Conservation (phyloP, 2,888 invertebrate species). For the Callyntrura guangdongensis region DNA sequence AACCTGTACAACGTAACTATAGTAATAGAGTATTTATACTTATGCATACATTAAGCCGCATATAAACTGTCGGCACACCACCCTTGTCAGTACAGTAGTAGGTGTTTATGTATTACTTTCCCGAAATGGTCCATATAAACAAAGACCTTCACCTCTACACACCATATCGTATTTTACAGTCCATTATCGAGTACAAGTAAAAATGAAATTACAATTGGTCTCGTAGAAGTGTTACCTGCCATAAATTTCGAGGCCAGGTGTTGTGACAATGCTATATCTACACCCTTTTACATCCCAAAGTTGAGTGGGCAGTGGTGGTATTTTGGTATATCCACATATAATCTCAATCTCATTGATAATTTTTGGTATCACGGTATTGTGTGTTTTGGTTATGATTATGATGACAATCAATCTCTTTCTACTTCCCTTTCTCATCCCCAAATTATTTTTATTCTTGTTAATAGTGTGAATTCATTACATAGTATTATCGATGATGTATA, state of each 20-base stretch:
- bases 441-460: not conserved
- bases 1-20: not conserved
- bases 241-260: slow-evolving; percentile 67
- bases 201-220: not conserved
- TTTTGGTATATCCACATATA: slow-evolving; percentile 17
- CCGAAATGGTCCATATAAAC: slow-evolving; percentile 49
- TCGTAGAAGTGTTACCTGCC: slow-evolving; percentile 61
- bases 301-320: slow-evolving; percentile 48
- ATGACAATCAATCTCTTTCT: not conserved
- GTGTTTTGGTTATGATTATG: not conserved
- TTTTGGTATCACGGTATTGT: slow-evolving; percentile 23
- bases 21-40: not conserved
- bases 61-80: slow-evolving; percentile 10
- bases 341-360: not conserved
- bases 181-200: not conserved
- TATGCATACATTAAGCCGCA: not conserved
- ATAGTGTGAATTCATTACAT: not conserved
- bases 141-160: slow-evolving; percentile 62
- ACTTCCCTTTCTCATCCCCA: not conserved
- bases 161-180: not conserved
- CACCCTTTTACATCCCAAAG: not conserved
- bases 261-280: not conserved
- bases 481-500: not conserved
- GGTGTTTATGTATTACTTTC: not conserved
- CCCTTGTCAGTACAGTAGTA: not conserved